Percentiles rank a stretch among this genome's conserved stretches.
Conservation (phyloP, 1,140 invertebrate genomes). For the Aphelenchoides avenae region DNA sequence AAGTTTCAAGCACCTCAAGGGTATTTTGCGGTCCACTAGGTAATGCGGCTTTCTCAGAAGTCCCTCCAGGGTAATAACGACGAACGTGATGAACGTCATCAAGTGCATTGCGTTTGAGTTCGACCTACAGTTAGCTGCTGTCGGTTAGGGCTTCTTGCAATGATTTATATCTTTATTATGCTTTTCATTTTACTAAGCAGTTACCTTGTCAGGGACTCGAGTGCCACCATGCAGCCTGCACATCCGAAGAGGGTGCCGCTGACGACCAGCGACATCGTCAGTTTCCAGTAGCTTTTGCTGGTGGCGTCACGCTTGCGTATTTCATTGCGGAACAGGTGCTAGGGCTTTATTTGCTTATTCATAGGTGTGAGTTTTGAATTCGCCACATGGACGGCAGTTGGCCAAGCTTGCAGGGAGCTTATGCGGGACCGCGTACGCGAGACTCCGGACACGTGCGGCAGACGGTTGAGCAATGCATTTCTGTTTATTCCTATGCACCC, state of each 20-base stretch:
- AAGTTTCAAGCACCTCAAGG: slow-evolving; percentile 60
- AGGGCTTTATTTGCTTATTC: too few species aligned
- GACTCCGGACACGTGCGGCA: too few species aligned
- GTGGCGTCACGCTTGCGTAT: too few species aligned
- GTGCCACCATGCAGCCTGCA: slow-evolving; percentile 39
- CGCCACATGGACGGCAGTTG: too few species aligned
- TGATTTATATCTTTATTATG: slow-evolving; percentile 64
- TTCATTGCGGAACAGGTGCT: too few species aligned
- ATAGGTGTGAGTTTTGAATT: too few species aligned
- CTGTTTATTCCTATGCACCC: too few species aligned
- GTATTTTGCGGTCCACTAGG: slow-evolving; percentile 70
- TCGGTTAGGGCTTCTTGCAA: background rate
- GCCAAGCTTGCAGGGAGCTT: too few species aligned
- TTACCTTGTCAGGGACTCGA: slow-evolving; percentile 45
- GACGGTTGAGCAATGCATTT: too few species aligned
- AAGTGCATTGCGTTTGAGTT: slow-evolving; percentile 66
- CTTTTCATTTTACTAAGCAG: slow-evolving; percentile 74
- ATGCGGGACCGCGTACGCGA: too few species aligned
- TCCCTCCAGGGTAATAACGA: slow-evolving; percentile 81
- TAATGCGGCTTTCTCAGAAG: slow-evolving; percentile 81
- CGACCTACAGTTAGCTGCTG: slow-evolving; percentile 1
- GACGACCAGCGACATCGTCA: slow-evolving; percentile 20
- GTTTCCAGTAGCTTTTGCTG: too few species aligned
- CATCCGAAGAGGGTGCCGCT: slow-evolving; percentile 43
- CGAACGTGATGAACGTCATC: slow-evolving; percentile 85